A percentile compares a stretch with the other conserved stretches of the same genome.
These are phyloP conservation scores for Smutsia gigantea DNA, from an alignment of 2,797 vertebrate species.

Conservation along the genomic window DNA sequence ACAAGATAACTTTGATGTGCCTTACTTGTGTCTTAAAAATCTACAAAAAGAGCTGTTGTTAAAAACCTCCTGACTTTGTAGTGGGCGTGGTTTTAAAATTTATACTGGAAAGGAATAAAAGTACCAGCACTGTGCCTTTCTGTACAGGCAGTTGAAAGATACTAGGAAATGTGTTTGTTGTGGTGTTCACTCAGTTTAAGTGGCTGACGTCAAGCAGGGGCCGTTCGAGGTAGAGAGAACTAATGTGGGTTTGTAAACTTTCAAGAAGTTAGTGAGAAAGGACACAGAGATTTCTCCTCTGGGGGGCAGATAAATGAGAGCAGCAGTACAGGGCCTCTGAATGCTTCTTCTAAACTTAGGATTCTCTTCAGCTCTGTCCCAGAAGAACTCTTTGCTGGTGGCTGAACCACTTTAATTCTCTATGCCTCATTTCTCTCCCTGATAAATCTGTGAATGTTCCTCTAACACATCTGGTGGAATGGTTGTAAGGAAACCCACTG, in stretches of 20 bases:
- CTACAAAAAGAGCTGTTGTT: background rate
- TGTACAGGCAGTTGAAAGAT: background rate
- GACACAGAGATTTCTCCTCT: background rate
- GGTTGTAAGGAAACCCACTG: constrained; percentile 24
- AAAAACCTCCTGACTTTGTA: background rate
- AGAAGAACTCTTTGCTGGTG: constrained; percentile 59
- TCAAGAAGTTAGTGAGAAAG: constrained; percentile 4
- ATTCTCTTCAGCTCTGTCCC: constrained; percentile 55
- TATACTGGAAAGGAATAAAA: background rate
- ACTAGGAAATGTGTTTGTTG: background rate
- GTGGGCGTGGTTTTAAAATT: background rate
- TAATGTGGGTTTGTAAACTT: background rate
- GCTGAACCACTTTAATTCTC: constrained; percentile 47
- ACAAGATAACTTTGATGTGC: background rate
- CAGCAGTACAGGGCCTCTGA: background rate
- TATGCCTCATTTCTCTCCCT: constrained; percentile 51
- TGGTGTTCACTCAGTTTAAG: background rate
- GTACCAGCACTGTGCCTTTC: background rate
- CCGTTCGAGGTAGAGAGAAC: background rate
- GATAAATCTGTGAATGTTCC: constrained; percentile 64
- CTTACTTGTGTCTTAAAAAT: background rate
- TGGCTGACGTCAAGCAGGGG: background rate
- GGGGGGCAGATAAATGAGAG: background rate
- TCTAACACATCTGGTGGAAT: constrained; percentile 37
- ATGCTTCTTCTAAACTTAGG: constrained; percentile 24